Base-by-base conservation (phyloP, 2,888 invertebrate species). In the Halictus quadricinctus region DNA sequence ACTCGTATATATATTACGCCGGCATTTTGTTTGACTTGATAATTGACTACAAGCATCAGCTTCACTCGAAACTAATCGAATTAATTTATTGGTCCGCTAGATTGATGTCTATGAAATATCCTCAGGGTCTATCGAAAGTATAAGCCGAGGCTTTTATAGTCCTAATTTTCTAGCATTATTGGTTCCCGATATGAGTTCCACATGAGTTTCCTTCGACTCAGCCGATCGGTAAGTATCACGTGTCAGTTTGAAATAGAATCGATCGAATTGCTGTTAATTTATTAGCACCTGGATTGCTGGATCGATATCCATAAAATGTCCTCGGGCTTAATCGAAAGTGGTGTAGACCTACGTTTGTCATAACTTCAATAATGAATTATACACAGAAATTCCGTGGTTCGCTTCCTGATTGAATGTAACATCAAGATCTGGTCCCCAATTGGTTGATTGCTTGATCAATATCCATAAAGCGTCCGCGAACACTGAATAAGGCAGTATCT, bases 381-480 rank as follows among this genome's bases (percentile, higher is more conserved):
- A 15, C 5, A 15, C 64, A 64, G 29, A 29, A 15, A 64, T 64
- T 29, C 29, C 29, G 64, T 15, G 15, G 15, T 15, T 29, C 29
- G 29, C 29, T 64, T 64, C 29, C 29, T 29, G 64, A 64, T 29
- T 15, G 25, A 29, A 64, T 13, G 0, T n/a, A 29, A 36, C 29
- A 66, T 36, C 36, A 36, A 21, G 66, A 36, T 66, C 36, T 21
- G 18, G 21, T 8, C 10, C 8, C 29, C 18, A 18, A n/a, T 66
- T 36, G 8, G 18, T 66, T 66, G 66, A 66, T 66, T 66, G 29
- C 66, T 66, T 66, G 66, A 66, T 66, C 66, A 66, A 66, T 66
- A 66, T 66, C 66, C 66, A 66, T 66, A 66, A 66, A 70, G 72
- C 48, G 78, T 73, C 72, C 60, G 46, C 15, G 60, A 25, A 43